These are phyloP conservation scores for Oryzias curvinotus DNA, from an alignment of 2,113 vertebrate species.

Conservation along the genomic window DNA sequence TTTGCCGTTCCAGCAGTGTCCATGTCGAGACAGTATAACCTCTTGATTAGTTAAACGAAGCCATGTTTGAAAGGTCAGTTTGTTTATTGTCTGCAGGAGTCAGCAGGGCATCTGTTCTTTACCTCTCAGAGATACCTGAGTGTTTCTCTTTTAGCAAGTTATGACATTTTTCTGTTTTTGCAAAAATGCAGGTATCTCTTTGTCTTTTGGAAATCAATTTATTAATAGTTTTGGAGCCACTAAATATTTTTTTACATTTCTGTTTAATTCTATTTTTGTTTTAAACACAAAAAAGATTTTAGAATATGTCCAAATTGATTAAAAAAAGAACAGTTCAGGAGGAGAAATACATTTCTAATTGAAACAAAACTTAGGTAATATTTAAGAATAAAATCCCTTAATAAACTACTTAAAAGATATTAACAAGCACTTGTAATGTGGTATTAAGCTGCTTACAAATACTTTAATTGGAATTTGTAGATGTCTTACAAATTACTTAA, in stretches of 20 bases:
- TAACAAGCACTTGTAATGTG: too few species aligned
- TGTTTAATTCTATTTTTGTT: too few species aligned
- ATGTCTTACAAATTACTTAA: too few species aligned
- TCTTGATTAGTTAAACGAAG: slow-evolving; percentile 34
- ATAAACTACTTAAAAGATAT: too few species aligned
- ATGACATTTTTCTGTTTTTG: not conserved
- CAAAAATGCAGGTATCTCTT: not conserved
- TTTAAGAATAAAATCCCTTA: too few species aligned
- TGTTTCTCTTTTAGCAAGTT: slow-evolving; percentile 14
- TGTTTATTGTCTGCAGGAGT: slow-evolving; percentile 21
- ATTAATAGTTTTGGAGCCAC: not conserved
- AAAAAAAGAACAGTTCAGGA: not conserved
- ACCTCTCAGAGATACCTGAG: slow-evolving; percentile 25
- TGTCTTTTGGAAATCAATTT: not conserved
- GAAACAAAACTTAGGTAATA: too few species aligned
- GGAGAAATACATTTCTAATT: not conserved
- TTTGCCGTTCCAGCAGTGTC: slow-evolving; percentile 29
- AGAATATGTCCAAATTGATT: not conserved
- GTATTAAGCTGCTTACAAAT: too few species aligned
- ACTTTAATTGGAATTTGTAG: too few species aligned
- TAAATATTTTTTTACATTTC: not conserved
- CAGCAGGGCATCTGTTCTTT: slow-evolving; percentile 1
- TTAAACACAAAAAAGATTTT: not conserved
- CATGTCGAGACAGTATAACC: slow-evolving; percentile 2
- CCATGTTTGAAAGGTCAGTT: slow-evolving; percentile 27